Conservation (phyloP, 2,888 invertebrate genomes). For the Stenurella melanura region DNA sequence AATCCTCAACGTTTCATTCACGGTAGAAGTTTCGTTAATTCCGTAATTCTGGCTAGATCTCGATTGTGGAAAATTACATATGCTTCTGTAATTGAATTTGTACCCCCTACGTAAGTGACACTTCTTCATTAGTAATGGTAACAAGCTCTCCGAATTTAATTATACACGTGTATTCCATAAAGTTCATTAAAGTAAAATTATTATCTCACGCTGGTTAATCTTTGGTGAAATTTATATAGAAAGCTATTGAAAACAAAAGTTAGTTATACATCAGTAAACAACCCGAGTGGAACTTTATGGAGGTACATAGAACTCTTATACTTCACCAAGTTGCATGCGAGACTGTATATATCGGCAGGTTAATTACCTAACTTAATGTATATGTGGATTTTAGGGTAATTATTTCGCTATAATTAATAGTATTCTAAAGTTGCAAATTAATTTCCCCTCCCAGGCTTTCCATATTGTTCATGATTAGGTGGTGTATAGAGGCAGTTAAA, state of each 20-base stretch:
- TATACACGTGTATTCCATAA: slow-evolving; percentile 15
- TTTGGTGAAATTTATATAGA: slow-evolving; percentile 25
- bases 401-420: slow-evolving; percentile 31
- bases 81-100: background rate
- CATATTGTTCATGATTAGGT: slow-evolving; percentile 21
- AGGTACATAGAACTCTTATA: slow-evolving; percentile 18
- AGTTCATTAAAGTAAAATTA: slow-evolving; percentile 30
- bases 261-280: slow-evolving; percentile 18
- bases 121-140: slow-evolving; percentile 14
- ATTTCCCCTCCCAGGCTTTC: slow-evolving; percentile 12
- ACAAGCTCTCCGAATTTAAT: slow-evolving; percentile 18
- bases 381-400: slow-evolving; percentile 18
- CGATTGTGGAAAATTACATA: too few species aligned
- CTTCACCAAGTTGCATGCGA: slow-evolving; percentile 17
- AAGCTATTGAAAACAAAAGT: slow-evolving; percentile 24
- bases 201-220: slow-evolving; percentile 14
- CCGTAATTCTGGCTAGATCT: too few species aligned
- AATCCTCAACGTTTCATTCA: too few species aligned
- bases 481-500: slow-evolving; percentile 10
- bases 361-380: slow-evolving; percentile 31
- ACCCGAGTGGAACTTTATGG: slow-evolving; percentile 18
- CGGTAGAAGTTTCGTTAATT: too few species aligned
- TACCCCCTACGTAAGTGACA: background rate
- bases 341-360: slow-evolving; percentile 27
- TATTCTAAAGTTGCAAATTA: slow-evolving; percentile 31